Percentiles rank a stretch among this genome's conserved stretches.
Evolutionary conservation across 2,888 invertebrate species (phyloP).

Genomic region (Gibbula magus): DNA sequence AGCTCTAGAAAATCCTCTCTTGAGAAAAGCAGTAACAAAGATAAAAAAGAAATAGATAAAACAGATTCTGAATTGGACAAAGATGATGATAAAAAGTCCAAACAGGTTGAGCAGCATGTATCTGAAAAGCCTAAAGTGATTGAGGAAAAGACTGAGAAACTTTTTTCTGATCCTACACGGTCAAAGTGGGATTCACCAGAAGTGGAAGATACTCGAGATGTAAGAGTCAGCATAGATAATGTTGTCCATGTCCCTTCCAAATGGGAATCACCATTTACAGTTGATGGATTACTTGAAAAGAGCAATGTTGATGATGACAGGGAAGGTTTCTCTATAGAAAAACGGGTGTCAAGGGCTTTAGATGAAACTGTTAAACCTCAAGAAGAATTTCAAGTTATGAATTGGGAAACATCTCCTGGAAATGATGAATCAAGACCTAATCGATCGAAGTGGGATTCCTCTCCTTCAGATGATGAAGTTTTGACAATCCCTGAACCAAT

Average conservation of each 20-base stretch:
- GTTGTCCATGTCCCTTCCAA: not conserved
- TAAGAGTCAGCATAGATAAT: not conserved
- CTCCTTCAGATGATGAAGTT: constrained; percentile 14
- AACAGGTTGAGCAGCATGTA: not conserved
- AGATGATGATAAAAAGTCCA: not conserved
- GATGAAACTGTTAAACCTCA: not conserved
- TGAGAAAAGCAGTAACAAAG: not conserved
- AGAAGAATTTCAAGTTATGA: not conserved
- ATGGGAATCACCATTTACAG: not conserved
- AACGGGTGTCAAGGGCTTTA: not conserved
- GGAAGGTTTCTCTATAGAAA: not conserved
- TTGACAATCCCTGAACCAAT: not conserved
- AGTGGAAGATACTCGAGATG: not conserved
- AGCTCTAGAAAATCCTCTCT: not conserved
- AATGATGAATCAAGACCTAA: not conserved
- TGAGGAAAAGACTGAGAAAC: not conserved
- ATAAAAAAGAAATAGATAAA: not conserved
- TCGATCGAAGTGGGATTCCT: constrained; percentile 15
- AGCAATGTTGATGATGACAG: not conserved
- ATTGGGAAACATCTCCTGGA: not conserved
- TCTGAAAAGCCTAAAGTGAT: not conserved
- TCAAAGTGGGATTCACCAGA: constrained; percentile 12
- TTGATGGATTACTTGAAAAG: not conserved
- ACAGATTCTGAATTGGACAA: not conserved
- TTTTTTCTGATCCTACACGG: not conserved